Base-by-base conservation (phyloP, 2,888 invertebrate species). In the Heliconius sara region DNA sequence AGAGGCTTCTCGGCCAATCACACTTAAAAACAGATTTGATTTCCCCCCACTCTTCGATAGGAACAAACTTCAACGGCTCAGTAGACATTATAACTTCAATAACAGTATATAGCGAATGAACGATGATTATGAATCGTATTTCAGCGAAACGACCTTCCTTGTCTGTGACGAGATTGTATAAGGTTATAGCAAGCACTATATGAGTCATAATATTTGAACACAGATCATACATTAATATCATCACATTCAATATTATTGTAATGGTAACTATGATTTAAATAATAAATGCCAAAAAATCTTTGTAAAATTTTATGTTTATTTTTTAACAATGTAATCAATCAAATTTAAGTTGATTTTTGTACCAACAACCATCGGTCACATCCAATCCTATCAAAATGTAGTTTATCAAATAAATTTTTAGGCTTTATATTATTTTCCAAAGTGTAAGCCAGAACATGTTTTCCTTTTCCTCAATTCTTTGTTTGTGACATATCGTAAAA, bases 1-100 rank as follows among this genome's bases (percentile, higher is more conserved):
- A 85, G 1, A 91, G 86, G 63, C 92, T 87, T 79, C 88, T 87
- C 0, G 94, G 93, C 90, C 87, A 89, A 63, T 90, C 84, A 1
- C 63, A 66, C 75, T 83, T 86, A 60, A 89, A 89, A 3, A 80
- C 82, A n/a, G 79, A 81, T 78, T 88, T 87, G 0, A 92, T 80
- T 22, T 88, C 84, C 3, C 60, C 10, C 91, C 91, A 91, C 80
- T 84, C 84, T 30, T 87, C 85, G 4, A 82, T 72, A 4, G 89
- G 86, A 34, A 91, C 30, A 43, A 78, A 81, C 22, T 83, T 79
- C 30, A 88, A 81, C 0, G 85, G 81, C 10, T 88, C 88, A 1
- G 74, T 65, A 57, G 75, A 76, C 83, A 83, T 84, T 75, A 68
- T 78, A 9, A 16, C 25, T 43, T 43, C 43, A n/a, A 19, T 19